phyloP scores from a whole-genome alignment of 2,888 invertebrate species.

The Lordiphosa fenestrarum region DNA sequence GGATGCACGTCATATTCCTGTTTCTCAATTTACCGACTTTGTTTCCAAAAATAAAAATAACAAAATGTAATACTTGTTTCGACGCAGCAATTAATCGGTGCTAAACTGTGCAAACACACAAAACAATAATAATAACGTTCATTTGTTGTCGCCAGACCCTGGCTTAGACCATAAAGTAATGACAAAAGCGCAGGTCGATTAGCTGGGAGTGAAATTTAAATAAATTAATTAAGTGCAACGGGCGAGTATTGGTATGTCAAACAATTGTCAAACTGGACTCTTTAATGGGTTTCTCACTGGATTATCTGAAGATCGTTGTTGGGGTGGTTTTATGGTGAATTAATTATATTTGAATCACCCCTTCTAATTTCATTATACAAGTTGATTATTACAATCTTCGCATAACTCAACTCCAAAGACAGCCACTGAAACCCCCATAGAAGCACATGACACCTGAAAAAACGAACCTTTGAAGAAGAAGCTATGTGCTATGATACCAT shows the following conservation, averaged over 20 bases:
- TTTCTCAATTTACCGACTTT: slow-evolving; percentile 19
- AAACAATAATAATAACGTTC: slow-evolving; percentile 26
- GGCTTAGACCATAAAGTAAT: slow-evolving; percentile 25
- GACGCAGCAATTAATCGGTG: slow-evolving; percentile 38
- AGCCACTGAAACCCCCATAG: slow-evolving; percentile 49
- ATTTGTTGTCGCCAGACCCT: slow-evolving; percentile 12
- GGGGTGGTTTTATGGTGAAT: slow-evolving; percentile 28
- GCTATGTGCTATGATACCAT: slow-evolving; percentile 72
- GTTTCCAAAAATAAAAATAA: slow-evolving; percentile 12
- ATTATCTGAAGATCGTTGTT: slow-evolving; percentile 58
- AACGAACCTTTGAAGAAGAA: slow-evolving; percentile 52
- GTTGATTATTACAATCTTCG: slow-evolving; percentile 56
- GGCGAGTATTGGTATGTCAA: slow-evolving; percentile 27
- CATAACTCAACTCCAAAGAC: slow-evolving; percentile 7
- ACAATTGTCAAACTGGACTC: slow-evolving; percentile 21
- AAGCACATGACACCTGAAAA: slow-evolving; percentile 52
- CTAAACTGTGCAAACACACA: slow-evolving; percentile 43
- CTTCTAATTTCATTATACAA: slow-evolving; percentile 61
- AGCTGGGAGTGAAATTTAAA: slow-evolving; percentile 14
- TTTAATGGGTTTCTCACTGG: slow-evolving; percentile 54
- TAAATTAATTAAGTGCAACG: slow-evolving; percentile 50
- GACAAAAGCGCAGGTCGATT: slow-evolving; percentile 12
- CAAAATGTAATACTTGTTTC: slow-evolving; percentile 51
- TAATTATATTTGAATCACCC: slow-evolving; percentile 19
- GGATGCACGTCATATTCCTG: slow-evolving; percentile 14